A percentile compares a stretch with the other conserved stretches of the same genome.
These are phyloP conservation scores for Limnothrissa miodon DNA, from an alignment of 2,113 vertebrate genomes.

Conservation along the genomic window DNA sequence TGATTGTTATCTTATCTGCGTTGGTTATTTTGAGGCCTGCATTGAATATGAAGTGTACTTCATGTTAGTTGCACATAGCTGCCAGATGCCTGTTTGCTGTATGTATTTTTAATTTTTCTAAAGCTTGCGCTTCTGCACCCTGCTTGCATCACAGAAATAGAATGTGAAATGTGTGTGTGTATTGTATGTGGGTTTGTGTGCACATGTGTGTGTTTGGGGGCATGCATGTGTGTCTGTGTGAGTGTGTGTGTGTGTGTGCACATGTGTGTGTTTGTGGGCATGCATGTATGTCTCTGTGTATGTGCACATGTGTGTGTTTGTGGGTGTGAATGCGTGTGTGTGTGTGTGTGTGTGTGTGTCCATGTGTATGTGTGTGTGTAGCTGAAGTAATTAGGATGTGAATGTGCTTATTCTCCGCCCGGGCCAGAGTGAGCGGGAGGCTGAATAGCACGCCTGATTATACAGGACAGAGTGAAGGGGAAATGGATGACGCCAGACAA, in stretches of 20 bases:
- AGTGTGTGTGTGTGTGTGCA: background rate
- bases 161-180: background rate
- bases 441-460: conserved; percentile 66
- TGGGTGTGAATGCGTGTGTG: too few species aligned
- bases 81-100: background rate
- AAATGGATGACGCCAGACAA: conserved; percentile 41
- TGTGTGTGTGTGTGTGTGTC: conserved; percentile 54
- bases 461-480: conserved; percentile 46
- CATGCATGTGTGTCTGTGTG: too few species aligned
- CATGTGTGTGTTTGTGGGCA: conserved; percentile 40
- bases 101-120: conserved; percentile 10
- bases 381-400: conserved; percentile 28
- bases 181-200: conserved; percentile 29
- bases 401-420: background rate
- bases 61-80: background rate
- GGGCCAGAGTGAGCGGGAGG: background rate
- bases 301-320: conserved; percentile 58
- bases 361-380: conserved; percentile 61
- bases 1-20: background rate
- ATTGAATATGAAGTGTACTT: conserved; percentile 4
- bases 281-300: conserved; percentile 64
- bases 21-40: background rate
- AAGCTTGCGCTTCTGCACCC: background rate
- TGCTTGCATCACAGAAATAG: conserved; percentile 7
- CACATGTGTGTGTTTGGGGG: too few species aligned